Conservation (phyloP, 2,113 vertebrate genomes). For the Prionailurus bengalensis region DNA sequence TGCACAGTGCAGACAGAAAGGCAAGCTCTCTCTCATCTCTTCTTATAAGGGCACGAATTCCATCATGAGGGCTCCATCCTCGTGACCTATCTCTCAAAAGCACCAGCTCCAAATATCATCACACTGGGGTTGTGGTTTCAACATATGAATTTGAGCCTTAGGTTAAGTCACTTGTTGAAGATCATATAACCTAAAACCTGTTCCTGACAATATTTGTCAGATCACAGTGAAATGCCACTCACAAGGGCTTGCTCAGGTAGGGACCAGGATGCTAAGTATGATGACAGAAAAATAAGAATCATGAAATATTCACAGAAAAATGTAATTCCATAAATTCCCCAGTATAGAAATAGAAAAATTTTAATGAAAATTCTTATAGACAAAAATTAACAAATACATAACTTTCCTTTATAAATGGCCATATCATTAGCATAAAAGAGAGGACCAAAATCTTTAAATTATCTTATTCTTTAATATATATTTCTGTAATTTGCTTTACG, state of each 20-base stretch:
- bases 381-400: background rate
- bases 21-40: background rate
- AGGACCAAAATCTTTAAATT: slow-evolving; percentile 17
- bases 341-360: background rate
- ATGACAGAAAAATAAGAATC: background rate
- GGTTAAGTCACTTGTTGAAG: slow-evolving; percentile 5
- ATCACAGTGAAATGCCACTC: background rate
- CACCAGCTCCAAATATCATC: background rate
- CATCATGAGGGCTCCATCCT: background rate
- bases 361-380: background rate
- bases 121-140: background rate
- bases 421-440: slow-evolving; percentile 25
- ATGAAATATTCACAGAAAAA: background rate
- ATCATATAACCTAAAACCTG: background rate
- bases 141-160: background rate
- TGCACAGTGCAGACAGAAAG: background rate
- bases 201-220: background rate
- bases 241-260: background rate
- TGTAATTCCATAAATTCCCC: background rate
- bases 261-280: background rate
- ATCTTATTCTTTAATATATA: background rate
- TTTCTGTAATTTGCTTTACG: background rate
- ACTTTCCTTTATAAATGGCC: slow-evolving; percentile 39
- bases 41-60: background rate
- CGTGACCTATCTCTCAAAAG: background rate